These are phyloP conservation scores for Trilocha varians DNA, from an alignment of 2,888 invertebrate genomes.

Conservation along the genomic window DNA sequence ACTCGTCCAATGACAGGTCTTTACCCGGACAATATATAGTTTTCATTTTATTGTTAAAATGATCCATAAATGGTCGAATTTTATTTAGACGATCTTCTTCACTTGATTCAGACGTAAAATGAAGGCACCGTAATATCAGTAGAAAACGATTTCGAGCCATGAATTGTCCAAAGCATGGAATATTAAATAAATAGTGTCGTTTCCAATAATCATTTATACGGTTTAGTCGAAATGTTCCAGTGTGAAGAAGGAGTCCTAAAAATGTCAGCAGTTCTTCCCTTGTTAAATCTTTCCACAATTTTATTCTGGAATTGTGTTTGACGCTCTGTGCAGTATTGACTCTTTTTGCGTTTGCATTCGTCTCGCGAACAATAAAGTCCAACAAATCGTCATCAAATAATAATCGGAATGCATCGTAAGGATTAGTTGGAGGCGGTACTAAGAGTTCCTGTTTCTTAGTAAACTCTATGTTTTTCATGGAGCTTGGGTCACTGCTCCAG, in stretches of 20 bases:
- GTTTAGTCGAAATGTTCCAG: too few species aligned
- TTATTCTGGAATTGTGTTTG: too few species aligned
- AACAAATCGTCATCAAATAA: too few species aligned
- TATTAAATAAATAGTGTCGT: slow-evolving; percentile 11
- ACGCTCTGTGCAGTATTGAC: too few species aligned
- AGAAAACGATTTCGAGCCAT: slow-evolving; percentile 21
- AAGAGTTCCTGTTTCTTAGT: slow-evolving; percentile 2
- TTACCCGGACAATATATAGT: slow-evolving; percentile 24
- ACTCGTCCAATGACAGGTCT: slow-evolving; percentile 28
- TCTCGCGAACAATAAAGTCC: too few species aligned
- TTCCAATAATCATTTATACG: slow-evolving; percentile 26
- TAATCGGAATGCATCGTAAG: too few species aligned
- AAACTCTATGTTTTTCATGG: slow-evolving; percentile 6
- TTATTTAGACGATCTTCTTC: slow-evolving; percentile 24
- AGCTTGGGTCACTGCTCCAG: slow-evolving; percentile 5
- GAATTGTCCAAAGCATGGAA: slow-evolving; percentile 13
- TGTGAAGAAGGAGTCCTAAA: too few species aligned
- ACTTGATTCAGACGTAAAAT: slow-evolving; percentile 21
- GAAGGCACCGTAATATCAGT: slow-evolving; percentile 12
- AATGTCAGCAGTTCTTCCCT: too few species aligned
- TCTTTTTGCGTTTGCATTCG: too few species aligned
- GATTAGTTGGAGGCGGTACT: too few species aligned
- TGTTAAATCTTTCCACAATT: too few species aligned
- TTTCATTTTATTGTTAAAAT: slow-evolving; percentile 31
- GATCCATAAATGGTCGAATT: slow-evolving; percentile 28